Evolutionary conservation across 2,113 vertebrate species (phyloP).

Genomic region (Forbesichthys agassizii): DNA sequence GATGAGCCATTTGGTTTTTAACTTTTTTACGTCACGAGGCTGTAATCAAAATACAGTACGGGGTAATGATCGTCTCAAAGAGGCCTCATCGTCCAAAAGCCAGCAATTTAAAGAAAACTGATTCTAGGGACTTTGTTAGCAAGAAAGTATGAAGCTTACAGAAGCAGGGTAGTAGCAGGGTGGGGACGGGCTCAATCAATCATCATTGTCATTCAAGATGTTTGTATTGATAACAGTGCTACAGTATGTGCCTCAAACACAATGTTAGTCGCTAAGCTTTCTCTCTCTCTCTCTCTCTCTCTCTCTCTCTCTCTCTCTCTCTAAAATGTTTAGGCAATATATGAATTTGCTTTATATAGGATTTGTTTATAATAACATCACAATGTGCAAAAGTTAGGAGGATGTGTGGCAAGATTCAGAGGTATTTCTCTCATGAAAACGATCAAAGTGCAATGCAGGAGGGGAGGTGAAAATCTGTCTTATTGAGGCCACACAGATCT

Average conservation of each 20-base stretch:
- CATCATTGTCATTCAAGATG: too few species aligned
- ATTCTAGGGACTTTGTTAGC: conserved; percentile 12
- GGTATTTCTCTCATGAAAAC: neutral
- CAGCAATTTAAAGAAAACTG: conserved; percentile 10
- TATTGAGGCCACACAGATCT: conserved; percentile 38
- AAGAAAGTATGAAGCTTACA: neutral
- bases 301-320: too few species aligned
- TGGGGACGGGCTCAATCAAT: too few species aligned
- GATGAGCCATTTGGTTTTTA: conserved; percentile 12
- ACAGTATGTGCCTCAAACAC: too few species aligned
- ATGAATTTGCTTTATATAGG: neutral
- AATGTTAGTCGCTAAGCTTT: neutral
- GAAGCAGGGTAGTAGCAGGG: neutral
- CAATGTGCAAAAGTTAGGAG: neutral
- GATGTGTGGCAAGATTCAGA: neutral
- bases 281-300: too few species aligned
- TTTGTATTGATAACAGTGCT: too few species aligned
- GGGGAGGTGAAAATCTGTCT: neutral
- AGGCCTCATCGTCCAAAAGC: conserved; percentile 29
- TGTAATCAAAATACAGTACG: conserved; percentile 8
- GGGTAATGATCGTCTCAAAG: conserved; percentile 16
- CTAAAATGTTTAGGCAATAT: neutral
- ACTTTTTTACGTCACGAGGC: conserved; percentile 38
- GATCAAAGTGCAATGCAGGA: conserved; percentile 28
- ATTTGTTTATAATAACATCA: too few species aligned